phyloP scores from a whole-genome alignment of 1,140 invertebrate genomes.

The Zophobas morio region DNA sequence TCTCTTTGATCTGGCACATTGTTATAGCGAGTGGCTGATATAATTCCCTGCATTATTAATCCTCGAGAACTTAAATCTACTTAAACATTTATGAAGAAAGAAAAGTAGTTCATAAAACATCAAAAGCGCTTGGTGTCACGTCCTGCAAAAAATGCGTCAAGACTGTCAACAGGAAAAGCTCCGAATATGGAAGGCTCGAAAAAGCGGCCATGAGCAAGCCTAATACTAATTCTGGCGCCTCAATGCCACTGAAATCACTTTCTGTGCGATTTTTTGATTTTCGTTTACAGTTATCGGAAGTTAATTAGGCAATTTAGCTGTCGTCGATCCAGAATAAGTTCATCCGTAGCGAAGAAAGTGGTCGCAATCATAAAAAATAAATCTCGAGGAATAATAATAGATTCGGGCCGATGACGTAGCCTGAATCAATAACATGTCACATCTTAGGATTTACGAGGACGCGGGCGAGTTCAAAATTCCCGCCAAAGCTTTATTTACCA shows the following conservation, averaged over 20 bases:
- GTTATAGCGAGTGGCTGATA: too few species aligned
- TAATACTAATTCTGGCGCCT: background rate
- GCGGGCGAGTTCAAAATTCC: slow-evolving; percentile 6
- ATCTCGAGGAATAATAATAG: slow-evolving; percentile 10
- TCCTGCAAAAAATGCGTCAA: background rate
- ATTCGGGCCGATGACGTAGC: slow-evolving; percentile 20
- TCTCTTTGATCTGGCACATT: too few species aligned
- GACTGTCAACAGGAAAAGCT: slow-evolving; percentile 4
- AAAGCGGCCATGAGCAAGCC: slow-evolving; percentile 1
- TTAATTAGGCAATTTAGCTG: slow-evolving; percentile 1
- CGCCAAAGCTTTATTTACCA: background rate
- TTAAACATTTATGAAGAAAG: too few species aligned
- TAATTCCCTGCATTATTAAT: too few species aligned
- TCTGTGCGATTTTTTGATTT: too few species aligned
- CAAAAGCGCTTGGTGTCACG: background rate
- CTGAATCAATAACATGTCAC: slow-evolving; percentile 23
- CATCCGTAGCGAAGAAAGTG: background rate
- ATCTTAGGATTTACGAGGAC: background rate
- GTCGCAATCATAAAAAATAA: slow-evolving; percentile 28
- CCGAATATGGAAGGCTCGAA: background rate
- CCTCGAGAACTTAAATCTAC: too few species aligned
- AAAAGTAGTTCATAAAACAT: too few species aligned
- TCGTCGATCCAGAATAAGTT: background rate
- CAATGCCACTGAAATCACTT: too few species aligned
- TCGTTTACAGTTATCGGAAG: background rate